phyloP scores from a whole-genome alignment of 2,113 vertebrate species.

The Pteropus alecto region DNA sequence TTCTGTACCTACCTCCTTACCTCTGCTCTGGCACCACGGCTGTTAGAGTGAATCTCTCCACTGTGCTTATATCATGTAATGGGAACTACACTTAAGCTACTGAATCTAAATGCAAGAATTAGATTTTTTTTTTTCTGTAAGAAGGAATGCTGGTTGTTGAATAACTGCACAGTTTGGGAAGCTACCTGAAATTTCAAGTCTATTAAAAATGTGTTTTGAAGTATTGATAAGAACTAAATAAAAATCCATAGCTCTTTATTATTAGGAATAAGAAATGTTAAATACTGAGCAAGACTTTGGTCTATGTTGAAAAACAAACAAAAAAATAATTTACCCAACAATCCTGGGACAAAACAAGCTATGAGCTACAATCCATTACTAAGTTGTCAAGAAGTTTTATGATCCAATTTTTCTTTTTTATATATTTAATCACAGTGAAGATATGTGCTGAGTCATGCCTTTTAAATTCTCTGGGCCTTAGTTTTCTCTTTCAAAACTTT shows the following conservation, averaged over 20 bases:
- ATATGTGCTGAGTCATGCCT: neutral
- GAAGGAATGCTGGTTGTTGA: too few relatives aligned
- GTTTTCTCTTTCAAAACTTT: neutral
- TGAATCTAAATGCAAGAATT: neutral
- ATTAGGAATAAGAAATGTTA: neutral
- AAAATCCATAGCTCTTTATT: neutral
- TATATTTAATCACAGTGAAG: neutral
- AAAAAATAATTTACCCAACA: neutral
- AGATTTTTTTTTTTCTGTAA: neutral
- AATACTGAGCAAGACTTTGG: neutral
- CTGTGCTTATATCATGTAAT: neutral
- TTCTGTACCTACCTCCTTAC: neutral
- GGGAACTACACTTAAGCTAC: neutral
- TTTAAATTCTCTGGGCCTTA: neutral
- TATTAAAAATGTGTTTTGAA: neutral
- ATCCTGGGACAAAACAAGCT: neutral
- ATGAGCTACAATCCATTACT: neutral
- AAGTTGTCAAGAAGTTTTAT: neutral
- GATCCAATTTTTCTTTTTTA: constrained; percentile 13
- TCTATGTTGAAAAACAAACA: neutral
- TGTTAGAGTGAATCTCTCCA: neutral
- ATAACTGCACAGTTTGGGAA: too few relatives aligned
- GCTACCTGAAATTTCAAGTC: too few relatives aligned
- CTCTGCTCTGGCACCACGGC: neutral
- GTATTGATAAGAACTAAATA: neutral